These are phyloP conservation scores for Dolichotis patagonum DNA, from an alignment of 2,113 vertebrate species.

Conservation along the genomic window DNA sequence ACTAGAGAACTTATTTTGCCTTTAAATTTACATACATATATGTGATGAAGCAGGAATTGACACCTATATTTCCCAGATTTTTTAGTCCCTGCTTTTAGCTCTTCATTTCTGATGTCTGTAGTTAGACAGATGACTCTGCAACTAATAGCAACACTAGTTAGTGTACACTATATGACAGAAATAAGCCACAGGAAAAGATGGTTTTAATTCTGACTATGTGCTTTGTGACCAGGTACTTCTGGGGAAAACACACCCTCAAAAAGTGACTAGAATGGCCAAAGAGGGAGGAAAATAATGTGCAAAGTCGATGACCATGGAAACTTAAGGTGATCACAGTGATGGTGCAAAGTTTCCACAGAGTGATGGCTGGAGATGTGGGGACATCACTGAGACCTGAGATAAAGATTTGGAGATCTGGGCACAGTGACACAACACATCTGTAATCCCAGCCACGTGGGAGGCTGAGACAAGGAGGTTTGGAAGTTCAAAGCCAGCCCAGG, in stretches of 20 bases:
- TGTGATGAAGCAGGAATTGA: background rate
- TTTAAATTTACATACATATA: background rate
- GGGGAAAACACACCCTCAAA: background rate
- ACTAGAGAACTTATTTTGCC: background rate
- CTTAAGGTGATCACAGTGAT: background rate
- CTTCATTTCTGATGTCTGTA: background rate
- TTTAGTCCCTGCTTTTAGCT: background rate
- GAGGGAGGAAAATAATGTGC: background rate
- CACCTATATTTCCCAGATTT: background rate
- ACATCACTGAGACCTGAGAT: background rate
- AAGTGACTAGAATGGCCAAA: background rate
- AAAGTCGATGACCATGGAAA: background rate
- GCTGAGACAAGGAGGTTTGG: background rate
- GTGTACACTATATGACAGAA: background rate
- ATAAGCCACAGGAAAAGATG: background rate
- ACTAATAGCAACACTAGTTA: background rate
- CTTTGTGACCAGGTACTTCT: background rate
- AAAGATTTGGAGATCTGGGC: background rate
- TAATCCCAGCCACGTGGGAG: background rate
- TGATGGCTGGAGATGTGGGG: background rate
- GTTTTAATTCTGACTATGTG: background rate
- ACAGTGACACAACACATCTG: background rate
- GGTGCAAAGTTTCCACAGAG: background rate
- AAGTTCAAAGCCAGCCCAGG: background rate
- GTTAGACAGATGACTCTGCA: background rate